Evolutionary conservation across 2,888 invertebrate species (phyloP), one percentile per base, ranked within the genome.

Genomic region (Perithous albicinctus): DNA sequence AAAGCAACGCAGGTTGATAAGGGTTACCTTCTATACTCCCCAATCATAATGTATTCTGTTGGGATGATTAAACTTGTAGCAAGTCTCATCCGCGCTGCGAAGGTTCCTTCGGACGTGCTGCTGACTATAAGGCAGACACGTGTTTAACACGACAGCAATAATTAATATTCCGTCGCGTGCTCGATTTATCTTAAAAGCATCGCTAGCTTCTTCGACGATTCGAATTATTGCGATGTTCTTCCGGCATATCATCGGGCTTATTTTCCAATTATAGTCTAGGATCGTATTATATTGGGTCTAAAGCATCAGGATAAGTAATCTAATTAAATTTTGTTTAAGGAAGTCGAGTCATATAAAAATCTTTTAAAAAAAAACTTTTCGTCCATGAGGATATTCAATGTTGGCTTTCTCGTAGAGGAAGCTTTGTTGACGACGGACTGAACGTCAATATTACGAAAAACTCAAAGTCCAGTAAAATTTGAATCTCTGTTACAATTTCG

Each of bases 31-130:
- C n/a, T 8, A 12, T 20, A 6, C 66, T 12, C 18, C 32, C 20
- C n/a, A 67, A 64, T 26, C 63, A 29, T 74, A 64, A 74, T 74
- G 41, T 56, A 75, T 75, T 66, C 54, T 54, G 41, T 66, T 56
- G 41, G 32, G 41, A 43, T 12, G 8, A 54, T 75, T n/a, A 56
- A 43, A 8, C 54, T 54, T 20, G 8, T 1, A 20, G 29, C 1
- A 32, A 67, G 23, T 48, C 7, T 7, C 12, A 20, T 18, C 18
- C 8, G 66, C 35, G 20, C n/a, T n/a, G 10, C 3, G 15, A 10
- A 48, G 8, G 20, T 2, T 48, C 1, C 51, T 51, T 51, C 4
- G 23, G 10, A 48, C 20, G 4, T 18, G 7, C 18, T 48, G 7
- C 18, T 7, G 51, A 51, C 51, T 12, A 0, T 10, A 12, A 10